These are phyloP conservation scores for Chrosomus eos DNA, from an alignment of 2,797 vertebrate species.

Conservation along the genomic window DNA sequence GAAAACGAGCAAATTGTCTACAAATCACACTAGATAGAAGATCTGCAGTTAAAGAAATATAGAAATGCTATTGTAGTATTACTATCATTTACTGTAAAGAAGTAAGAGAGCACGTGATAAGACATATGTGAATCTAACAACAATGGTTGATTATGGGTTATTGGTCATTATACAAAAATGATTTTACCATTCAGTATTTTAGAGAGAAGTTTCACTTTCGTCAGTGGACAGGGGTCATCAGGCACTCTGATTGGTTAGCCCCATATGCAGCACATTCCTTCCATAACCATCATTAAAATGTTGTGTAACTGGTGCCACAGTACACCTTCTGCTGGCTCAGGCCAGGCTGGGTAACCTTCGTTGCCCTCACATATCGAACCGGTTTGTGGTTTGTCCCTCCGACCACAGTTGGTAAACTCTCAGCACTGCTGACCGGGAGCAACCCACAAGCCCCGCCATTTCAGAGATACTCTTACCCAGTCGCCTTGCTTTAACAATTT, in stretches of 20 bases:
- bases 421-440: neutral
- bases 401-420: too few species aligned
- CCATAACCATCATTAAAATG: neutral
- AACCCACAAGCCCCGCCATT: neutral
- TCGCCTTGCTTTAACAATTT: neutral
- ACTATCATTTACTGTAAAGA: slow-evolving; percentile 8
- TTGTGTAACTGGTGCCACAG: neutral
- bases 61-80: slow-evolving; percentile 8
- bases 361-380: neutral
- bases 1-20: slow-evolving; percentile 60
- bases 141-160: neutral
- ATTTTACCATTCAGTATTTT: neutral
- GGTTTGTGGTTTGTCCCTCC: neutral
- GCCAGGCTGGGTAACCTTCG: neutral
- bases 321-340: neutral
- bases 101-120: neutral
- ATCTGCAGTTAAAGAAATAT: slow-evolving; percentile 57
- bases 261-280: neutral
- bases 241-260: neutral
- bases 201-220: neutral
- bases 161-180: neutral
- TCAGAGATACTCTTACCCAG: neutral
- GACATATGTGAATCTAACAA: neutral
- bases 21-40: slow-evolving; percentile 48
- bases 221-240: neutral